These are phyloP conservation scores for Aulostomus chinensis DNA, from an alignment of 2,797 vertebrate genomes.

Conservation along the genomic window DNA sequence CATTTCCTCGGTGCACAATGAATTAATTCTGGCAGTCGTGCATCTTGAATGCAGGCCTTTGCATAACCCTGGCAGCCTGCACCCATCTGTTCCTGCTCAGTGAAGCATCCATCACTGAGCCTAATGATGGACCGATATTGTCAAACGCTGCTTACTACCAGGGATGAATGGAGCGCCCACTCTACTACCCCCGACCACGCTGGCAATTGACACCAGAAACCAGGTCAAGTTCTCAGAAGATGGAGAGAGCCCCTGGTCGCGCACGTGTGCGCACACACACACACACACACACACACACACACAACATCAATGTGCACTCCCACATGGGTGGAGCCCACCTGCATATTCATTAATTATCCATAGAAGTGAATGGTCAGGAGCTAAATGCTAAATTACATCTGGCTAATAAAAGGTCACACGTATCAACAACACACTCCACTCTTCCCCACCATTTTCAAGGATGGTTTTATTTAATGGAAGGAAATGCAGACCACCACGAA, in stretches of 20 bases:
- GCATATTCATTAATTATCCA: too few species aligned
- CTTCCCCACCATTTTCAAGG: too few species aligned
- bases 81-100: slow-evolving; percentile 45
- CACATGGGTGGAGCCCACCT: too few species aligned
- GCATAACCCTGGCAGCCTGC: too few species aligned
- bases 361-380: too few species aligned
- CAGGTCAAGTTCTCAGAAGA: slow-evolving; percentile 63
- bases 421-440: too few species aligned
- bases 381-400: too few species aligned
- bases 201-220: slow-evolving; percentile 62
- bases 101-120: slow-evolving; percentile 53
- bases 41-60: slow-evolving; percentile 4
- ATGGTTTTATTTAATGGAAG: too few species aligned
- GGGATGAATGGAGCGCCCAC: slow-evolving; percentile 46
- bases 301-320: too few species aligned
- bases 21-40: slow-evolving; percentile 23
- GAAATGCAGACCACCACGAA: too few species aligned
- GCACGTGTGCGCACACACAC: not conserved
- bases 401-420: too few species aligned
- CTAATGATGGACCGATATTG: slow-evolving; percentile 57
- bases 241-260: slow-evolving; percentile 35
- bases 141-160: slow-evolving; percentile 29
- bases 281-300: not conserved
- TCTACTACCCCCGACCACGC: slow-evolving; percentile 40
- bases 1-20: slow-evolving; percentile 8